These are phyloP conservation scores for Anas flavirostris DNA, from an alignment of 2,797 vertebrate genomes.

Conservation along the genomic window DNA sequence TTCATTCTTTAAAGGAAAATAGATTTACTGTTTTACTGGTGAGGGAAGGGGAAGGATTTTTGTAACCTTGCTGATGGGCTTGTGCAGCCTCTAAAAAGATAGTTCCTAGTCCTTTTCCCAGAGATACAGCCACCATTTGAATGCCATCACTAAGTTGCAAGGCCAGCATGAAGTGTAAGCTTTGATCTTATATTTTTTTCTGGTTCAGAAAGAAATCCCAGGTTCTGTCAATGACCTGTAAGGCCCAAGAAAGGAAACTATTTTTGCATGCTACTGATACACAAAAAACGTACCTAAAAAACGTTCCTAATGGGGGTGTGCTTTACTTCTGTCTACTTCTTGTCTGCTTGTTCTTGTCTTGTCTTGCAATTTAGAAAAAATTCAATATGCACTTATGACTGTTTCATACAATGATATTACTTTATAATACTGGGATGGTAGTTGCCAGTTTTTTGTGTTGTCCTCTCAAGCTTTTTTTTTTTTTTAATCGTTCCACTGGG, in stretches of 20 bases:
- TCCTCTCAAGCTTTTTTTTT: not conserved
- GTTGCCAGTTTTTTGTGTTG: not conserved
- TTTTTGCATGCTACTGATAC: not conserved
- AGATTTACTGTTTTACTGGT: not conserved
- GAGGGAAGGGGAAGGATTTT: not conserved
- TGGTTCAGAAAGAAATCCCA: not conserved
- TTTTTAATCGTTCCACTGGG: not conserved
- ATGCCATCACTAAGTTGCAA: constrained; percentile 3
- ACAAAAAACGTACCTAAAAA: not conserved
- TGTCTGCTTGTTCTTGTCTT: not conserved
- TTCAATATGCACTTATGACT: not conserved
- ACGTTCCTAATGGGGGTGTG: not conserved
- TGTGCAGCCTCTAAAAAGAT: not conserved
- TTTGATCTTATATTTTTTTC: constrained; percentile 36
- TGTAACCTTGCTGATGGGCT: not conserved
- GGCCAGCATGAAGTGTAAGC: not conserved
- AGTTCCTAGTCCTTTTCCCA: not conserved
- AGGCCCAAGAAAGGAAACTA: not conserved
- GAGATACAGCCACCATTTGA: not conserved
- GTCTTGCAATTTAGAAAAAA: not conserved
- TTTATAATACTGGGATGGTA: not conserved
- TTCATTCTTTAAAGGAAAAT: not conserved
- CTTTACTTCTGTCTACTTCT: not conserved
- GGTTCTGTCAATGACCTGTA: not conserved
- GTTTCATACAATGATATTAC: not conserved